Conservation (phyloP, 2,113 vertebrate species). For the Pardalotus punctatus region DNA sequence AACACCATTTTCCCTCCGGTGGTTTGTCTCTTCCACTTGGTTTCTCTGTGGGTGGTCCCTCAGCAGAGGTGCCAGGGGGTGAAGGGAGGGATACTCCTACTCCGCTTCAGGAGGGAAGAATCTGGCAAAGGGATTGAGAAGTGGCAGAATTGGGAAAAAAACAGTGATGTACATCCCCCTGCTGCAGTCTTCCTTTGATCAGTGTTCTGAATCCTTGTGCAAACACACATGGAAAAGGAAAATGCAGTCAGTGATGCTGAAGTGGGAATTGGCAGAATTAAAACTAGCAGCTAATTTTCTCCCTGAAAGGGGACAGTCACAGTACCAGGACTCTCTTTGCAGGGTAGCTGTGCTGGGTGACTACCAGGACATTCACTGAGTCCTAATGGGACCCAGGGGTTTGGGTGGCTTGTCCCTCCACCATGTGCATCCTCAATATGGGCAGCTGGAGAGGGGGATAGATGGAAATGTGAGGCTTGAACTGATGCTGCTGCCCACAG, state of each 20-base stretch:
- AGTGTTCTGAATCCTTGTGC: neutral
- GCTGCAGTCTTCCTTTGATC: neutral
- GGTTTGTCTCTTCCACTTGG: neutral
- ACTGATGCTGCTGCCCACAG: neutral
- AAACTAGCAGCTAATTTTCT: neutral
- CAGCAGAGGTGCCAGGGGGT: accelerated
- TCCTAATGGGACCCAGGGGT: neutral
- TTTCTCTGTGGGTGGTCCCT: neutral
- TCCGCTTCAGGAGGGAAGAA: neutral
- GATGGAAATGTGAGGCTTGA: neutral
- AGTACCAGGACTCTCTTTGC: neutral
- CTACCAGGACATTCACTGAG: accelerated
- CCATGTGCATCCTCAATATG: accelerated
- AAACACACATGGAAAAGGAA: neutral
- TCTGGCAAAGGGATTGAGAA: neutral
- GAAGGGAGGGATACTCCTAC: neutral
- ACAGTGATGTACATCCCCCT: accelerated
- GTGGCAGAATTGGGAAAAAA: neutral
- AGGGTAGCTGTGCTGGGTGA: neutral
- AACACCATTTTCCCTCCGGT: neutral
- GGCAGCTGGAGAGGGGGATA: neutral
- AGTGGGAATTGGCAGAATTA: neutral
- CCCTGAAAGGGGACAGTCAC: accelerated
- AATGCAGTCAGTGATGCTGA: neutral
- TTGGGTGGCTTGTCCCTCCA: neutral